Evolutionary conservation across 2,888 invertebrate genomes (phyloP), one percentile per base, ranked within the genome.

Genomic region (Troides helena): DNA sequence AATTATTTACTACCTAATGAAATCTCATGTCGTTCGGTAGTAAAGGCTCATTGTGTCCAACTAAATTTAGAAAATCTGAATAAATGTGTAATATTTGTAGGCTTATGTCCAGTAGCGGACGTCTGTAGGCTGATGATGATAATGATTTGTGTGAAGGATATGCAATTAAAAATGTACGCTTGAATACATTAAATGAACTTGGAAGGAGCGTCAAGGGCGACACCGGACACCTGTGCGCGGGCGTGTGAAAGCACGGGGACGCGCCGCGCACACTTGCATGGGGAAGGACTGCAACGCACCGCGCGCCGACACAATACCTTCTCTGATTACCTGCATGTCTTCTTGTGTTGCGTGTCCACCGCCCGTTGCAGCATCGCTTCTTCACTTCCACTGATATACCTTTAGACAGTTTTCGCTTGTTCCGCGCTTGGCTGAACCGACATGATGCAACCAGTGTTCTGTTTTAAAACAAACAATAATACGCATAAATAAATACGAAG

Each of bases 151-250:
- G 4, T 23, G 57, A 69, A 61, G 53, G 36, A 10, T 30, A 30
- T 62, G 60, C 63, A 67, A 64, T 57, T 64, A 62, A 61, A 70
- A 67, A 70, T 4, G 30, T 71, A 71, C 72, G 75, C 73, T 76
- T 74, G 76, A 78, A 80, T 79, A 82, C 81, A 80, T 78, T 80
- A 80, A 80, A 82, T 85, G 85, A 85, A 86, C 84, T 87, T 87
- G 86, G 84, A 78, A 82, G 79, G 77, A 74, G 81, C 87, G 85
- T 89, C 91, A 92, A 92, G 91, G 92, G 90, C 91, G 91, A 90
- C 83, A 92, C 77, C 84, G 82, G 89, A 92, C 90, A 92, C 92
- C 90, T 90, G 91, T 87, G 89, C 87, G 88, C 89, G 84, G 86
- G 87, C 88, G 89, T 91, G 91, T 91, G 91, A 90, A 89, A 91